A percentile compares a stretch with the other conserved stretches of the same genome.
phyloP scores from a whole-genome alignment of 2,797 vertebrate genomes.

The Emydoidea blandingii region DNA sequence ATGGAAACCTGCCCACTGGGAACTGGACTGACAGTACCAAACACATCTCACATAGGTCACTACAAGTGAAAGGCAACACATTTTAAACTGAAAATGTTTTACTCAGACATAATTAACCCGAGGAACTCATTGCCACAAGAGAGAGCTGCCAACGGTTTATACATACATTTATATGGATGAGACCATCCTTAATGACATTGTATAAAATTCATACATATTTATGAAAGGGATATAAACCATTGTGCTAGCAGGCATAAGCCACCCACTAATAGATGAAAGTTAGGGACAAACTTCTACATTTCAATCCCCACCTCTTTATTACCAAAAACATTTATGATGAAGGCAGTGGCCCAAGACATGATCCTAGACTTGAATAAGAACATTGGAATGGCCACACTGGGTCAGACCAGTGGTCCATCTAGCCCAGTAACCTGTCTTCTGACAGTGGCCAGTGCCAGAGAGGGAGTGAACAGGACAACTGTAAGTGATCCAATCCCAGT shows the following conservation, averaged over 20 bases:
- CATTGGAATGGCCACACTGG: background rate
- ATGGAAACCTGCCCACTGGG: background rate
- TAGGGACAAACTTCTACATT: background rate
- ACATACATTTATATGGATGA: background rate
- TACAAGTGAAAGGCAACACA: accelerated
- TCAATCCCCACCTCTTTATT: background rate
- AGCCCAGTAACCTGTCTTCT: background rate
- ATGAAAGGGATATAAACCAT: background rate
- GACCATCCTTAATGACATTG: background rate
- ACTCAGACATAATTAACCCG: background rate
- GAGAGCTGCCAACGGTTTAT: background rate
- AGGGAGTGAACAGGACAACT: background rate
- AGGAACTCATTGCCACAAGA: background rate
- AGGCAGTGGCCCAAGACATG: background rate
- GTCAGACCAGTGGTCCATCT: background rate
- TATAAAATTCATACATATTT: background rate
- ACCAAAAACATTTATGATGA: background rate
- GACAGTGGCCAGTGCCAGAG: background rate
- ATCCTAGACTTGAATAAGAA: background rate
- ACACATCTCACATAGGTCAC: accelerated
- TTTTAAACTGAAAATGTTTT: background rate
- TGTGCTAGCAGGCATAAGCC: background rate
- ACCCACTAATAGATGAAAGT: background rate
- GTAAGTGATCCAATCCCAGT: background rate
- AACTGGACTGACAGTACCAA: background rate